Percentiles rank a stretch among this genome's conserved stretches.
Evolutionary conservation across 1,140 invertebrate species (phyloP).

Genomic region (Asbolus verrucosus): DNA sequence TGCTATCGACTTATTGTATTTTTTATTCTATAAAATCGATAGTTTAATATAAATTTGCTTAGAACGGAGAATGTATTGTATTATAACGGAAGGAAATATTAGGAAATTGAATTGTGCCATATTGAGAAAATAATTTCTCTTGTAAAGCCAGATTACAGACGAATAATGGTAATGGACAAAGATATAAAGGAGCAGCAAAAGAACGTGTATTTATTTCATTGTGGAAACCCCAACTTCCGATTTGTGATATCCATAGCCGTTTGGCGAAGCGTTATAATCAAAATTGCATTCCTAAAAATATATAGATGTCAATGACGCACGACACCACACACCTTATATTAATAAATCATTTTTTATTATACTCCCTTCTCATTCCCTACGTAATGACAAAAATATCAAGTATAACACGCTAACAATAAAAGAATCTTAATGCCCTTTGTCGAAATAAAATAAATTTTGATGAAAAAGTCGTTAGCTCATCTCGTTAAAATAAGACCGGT

Average conservation of each 20-base stretch:
- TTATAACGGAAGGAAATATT: slow-evolving; percentile 27
- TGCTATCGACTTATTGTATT: slow-evolving; percentile 8
- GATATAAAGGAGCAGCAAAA: slow-evolving; percentile 31
- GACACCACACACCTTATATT: no score
- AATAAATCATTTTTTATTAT: no score
- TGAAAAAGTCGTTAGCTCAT: no score
- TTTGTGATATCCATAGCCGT: slow-evolving; percentile 18
- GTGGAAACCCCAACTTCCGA: slow-evolving; percentile 34
- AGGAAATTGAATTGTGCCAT: slow-evolving; percentile 38
- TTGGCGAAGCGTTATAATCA: slow-evolving; percentile 7
- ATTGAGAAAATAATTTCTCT: slow-evolving; percentile 42
- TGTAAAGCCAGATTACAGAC: slow-evolving; percentile 37
- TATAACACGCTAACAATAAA: no score
- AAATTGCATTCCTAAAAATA: slow-evolving; percentile 3
- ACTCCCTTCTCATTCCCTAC: no score
- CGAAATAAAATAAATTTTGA: no score
- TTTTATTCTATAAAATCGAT: slow-evolving; percentile 12
- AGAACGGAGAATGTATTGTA: slow-evolving; percentile 27
- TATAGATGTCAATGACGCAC: background rate
- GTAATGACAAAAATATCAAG: no score
- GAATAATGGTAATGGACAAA: slow-evolving; percentile 42
- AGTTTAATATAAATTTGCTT: slow-evolving; percentile 36
- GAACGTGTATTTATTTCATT: slow-evolving; percentile 12
- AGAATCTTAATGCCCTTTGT: no score
- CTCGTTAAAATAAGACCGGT: no score